These are phyloP conservation scores for Brachynemurus nebulosus DNA, from an alignment of 2,888 invertebrate genomes.

Conservation along the genomic window DNA sequence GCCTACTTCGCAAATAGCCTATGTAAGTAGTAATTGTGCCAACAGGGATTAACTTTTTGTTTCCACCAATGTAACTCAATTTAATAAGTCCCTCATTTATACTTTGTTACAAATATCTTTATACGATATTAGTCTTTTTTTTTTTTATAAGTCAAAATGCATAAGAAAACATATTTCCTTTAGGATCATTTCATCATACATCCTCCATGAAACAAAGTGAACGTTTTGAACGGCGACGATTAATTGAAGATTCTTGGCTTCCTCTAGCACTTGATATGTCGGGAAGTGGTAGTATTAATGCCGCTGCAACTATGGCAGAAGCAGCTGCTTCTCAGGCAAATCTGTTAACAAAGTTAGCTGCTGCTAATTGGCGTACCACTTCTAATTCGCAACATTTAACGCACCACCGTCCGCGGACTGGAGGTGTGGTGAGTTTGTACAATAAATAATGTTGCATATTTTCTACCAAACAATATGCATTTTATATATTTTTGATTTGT, in stretches of 20 bases:
- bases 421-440: slow-evolving; percentile 6
- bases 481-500: too few species aligned
- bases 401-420: background rate
- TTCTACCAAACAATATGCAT: too few species aligned
- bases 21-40: too few species aligned
- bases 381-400: background rate
- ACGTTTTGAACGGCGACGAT: background rate
- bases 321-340: background rate
- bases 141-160: too few species aligned
- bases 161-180: background rate
- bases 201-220: background rate
- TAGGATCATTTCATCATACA: background rate
- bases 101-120: too few species aligned
- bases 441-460: too few species aligned
- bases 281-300: background rate
- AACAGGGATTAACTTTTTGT: too few species aligned
- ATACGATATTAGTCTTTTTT: too few species aligned
- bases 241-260: slow-evolving; percentile 1
- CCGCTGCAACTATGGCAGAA: background rate
- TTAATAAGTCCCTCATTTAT: too few species aligned
- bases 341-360: slow-evolving; percentile 1
- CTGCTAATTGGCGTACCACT: slow-evolving; percentile 2
- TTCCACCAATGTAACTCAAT: too few species aligned
- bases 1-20: too few species aligned
- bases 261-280: slow-evolving; percentile 3